phyloP scores from a whole-genome alignment of 2,797 vertebrate species.

The Sternotherus odoratus region DNA sequence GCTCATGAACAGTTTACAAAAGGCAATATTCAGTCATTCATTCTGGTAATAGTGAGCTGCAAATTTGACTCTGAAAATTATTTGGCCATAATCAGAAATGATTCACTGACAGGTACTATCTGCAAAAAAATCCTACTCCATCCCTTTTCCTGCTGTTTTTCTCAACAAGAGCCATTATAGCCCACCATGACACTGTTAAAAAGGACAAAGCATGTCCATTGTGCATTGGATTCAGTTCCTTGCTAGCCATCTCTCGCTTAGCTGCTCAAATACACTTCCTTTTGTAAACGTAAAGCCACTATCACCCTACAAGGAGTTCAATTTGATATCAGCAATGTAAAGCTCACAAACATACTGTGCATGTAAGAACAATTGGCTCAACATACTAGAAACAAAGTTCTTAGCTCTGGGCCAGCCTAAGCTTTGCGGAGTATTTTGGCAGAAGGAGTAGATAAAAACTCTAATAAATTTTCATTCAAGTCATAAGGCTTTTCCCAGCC shows the following conservation, averaged over 20 bases:
- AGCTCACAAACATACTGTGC: conserved; percentile 35
- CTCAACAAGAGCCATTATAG: neutral
- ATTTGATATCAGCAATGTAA: conserved; percentile 56
- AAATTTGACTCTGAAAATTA: neutral
- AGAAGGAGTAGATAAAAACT: conserved; percentile 61
- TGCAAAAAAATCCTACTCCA: conserved; percentile 18
- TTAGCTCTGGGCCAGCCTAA: conserved; percentile 29
- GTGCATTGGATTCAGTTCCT: conserved; percentile 16
- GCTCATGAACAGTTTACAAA: neutral
- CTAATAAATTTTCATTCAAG: conserved; percentile 63
- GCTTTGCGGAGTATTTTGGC: conserved; percentile 54
- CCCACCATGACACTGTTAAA: neutral
- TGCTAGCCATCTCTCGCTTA: conserved; percentile 15
- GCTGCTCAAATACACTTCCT: conserved; percentile 32
- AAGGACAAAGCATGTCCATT: conserved; percentile 1
- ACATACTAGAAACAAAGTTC: conserved; percentile 47
- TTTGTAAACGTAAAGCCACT: conserved; percentile 35
- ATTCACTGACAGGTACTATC: neutral
- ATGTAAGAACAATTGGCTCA: conserved; percentile 53
- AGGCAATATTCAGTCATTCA: neutral
- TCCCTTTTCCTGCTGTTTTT: neutral
- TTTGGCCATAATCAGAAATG: neutral
- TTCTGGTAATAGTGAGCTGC: neutral
- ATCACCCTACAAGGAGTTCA: neutral
- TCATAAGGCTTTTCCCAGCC: conserved; percentile 66